A percentile compares a stretch with the other conserved stretches of the same genome.
Evolutionary conservation across 2,888 invertebrate genomes (phyloP).

Genomic region (Sabatieria punctata): DNA sequence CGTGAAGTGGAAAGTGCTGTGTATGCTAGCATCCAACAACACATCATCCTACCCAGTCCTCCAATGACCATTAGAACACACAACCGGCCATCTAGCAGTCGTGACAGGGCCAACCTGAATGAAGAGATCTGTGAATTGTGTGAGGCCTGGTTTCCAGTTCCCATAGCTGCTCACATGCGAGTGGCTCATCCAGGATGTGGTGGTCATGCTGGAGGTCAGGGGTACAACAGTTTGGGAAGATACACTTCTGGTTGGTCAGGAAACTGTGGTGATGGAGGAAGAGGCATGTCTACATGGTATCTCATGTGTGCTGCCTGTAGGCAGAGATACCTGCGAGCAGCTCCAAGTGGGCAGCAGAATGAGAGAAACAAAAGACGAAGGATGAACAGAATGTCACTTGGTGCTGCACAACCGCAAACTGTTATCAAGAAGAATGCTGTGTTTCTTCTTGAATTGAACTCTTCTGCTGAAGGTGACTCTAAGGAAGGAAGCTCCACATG

Average conservation of each 20-base stretch:
- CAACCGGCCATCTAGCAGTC: background rate
- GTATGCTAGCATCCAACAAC: constrained; percentile 42
- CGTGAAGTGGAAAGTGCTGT: constrained; percentile 54
- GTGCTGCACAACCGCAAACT: constrained; percentile 17
- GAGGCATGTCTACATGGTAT: constrained; percentile 63
- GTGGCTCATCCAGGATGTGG: constrained; percentile 78
- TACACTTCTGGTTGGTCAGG: constrained; percentile 76
- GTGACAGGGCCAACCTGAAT: constrained; percentile 15
- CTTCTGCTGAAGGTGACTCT: constrained; percentile 19
- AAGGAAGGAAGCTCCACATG: constrained; percentile 51
- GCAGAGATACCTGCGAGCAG: constrained; percentile 47
- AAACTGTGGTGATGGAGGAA: constrained; percentile 67
- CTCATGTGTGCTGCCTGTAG: constrained; percentile 77
- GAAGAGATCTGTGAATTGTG: constrained; percentile 64
- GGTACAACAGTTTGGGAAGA: constrained; percentile 74
- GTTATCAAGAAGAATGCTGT: constrained; percentile 76
- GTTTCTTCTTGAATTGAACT: constrained; percentile 61
- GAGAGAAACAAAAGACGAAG: constrained; percentile 20
- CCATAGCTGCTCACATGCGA: constrained; percentile 79
- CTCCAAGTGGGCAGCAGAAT: background rate
- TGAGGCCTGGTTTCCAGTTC: constrained; percentile 45
- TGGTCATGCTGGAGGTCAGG: constrained; percentile 61
- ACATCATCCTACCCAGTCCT: constrained; percentile 45
- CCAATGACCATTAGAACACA: constrained; percentile 25
- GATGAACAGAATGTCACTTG: constrained; percentile 18